Base-by-base conservation (phyloP, 2,113 vertebrate genomes). In the Poeciliopsis retropinna region DNA sequence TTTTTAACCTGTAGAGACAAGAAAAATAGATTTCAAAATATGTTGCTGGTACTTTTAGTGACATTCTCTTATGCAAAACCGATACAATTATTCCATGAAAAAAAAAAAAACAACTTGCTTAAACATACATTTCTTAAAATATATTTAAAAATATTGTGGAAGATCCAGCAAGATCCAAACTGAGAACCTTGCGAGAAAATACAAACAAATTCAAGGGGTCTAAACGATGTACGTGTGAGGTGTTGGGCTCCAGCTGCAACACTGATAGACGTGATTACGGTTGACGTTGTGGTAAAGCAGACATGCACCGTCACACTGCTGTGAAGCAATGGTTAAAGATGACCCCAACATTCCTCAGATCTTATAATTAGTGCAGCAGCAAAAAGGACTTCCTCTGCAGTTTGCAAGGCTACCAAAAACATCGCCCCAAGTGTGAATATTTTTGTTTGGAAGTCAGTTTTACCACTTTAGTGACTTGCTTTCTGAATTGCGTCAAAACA, bases 241-340 rank as follows among this genome's bases (percentile, higher is more conserved):
- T 61, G 25, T 57, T 2, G 22, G 25, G 6, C 51, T n/a, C 31
- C 27, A 11, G 19, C 37, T 39, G 60, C 29, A 44, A 64, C 64
- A 22, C 65, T 62, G 44, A 62, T 61, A 11, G 22, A 74, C 57
- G 54, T 71, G 27, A n/a, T 32, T 62, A 69, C 11, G 39, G 15
- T 39, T 41, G 11, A 28, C 22, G 64, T 22, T 62, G 67, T 4
- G 67, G 41, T 31, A 39, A 70, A 31, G 51, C 10, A 10, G 75
- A 57, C 32, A 57, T 32, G 11, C 22, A 37, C 4, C 2, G 37
- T 4, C 30, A 22, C 0, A 19, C 67, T 44, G 25, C 57, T 47
- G 60, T 60, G 69, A 62, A 75, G 60, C 37, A 39, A 67, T 67
- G 41, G 69, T 62, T 73, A 57, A 76, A 73, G 73, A 73, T 63